Conservation (phyloP, 1,140 invertebrate species). For the Subanguina moxae region DNA sequence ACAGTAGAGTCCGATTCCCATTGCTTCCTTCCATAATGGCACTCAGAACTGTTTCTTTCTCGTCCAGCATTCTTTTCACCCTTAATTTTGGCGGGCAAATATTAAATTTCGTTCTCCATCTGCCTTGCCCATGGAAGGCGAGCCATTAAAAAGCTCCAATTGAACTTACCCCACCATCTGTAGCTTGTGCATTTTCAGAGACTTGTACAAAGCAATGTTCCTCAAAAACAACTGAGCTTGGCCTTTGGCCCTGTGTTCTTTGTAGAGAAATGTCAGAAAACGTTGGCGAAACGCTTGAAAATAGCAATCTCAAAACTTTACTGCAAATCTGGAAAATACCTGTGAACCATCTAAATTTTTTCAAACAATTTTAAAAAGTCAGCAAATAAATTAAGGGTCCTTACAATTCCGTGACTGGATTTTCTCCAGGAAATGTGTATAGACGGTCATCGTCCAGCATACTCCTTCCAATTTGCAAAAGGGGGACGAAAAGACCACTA, state of each 20-base stretch:
- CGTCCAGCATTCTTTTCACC: too few relatives aligned
- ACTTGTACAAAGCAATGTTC: constrained; percentile 29
- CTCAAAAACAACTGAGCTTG: constrained; percentile 24
- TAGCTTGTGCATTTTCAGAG: constrained; percentile 38
- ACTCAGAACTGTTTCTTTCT: too few relatives aligned
- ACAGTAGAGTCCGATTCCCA: too few relatives aligned
- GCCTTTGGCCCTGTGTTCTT: constrained; percentile 24
- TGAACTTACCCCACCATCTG: constrained; percentile 34
- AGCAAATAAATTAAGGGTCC: constrained; percentile 15
- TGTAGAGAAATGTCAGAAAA: constrained; percentile 41
- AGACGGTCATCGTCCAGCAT: constrained; percentile 36
- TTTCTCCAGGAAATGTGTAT: not conserved
- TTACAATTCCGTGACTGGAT: constrained; percentile 35
- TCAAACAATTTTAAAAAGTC: not conserved
- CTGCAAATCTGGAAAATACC: not conserved
- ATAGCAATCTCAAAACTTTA: not conserved
- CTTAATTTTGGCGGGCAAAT: too few relatives aligned
- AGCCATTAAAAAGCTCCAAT: too few relatives aligned
- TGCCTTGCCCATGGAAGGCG: too few relatives aligned
- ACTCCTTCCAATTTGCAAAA: constrained; percentile 36
- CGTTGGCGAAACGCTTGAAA: constrained; percentile 40
- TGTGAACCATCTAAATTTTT: not conserved
- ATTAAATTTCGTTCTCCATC: too few relatives aligned
- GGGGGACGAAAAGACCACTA: constrained; percentile 23
- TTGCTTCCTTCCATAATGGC: too few relatives aligned